Evolutionary conservation across 2,888 invertebrate species (phyloP), one percentile per base, ranked within the genome.

Genomic region (Horisme vitalbata): DNA sequence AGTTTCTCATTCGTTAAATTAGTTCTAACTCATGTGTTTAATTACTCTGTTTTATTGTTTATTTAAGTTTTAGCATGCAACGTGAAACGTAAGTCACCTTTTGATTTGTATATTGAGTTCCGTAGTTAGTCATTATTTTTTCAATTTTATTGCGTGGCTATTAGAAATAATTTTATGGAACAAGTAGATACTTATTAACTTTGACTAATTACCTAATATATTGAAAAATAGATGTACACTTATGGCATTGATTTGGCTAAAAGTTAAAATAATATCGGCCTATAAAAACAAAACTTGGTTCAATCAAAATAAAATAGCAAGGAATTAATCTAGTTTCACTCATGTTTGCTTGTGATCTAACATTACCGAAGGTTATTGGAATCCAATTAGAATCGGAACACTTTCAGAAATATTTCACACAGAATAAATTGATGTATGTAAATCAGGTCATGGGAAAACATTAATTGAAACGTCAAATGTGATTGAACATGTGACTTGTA

Each of bases 41-140:
- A n/a, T n/a, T n/a, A n/a, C n/a, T n/a, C n/a, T n/a, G n/a, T n/a
- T n/a, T n/a, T n/a, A n/a, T n/a, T n/a, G n/a, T n/a, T n/a, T n/a
- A n/a, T 18, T 43, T 30, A 8, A 26, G 30, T 39, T 45, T 18
- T 18, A 45, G 33, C 24, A 30, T 18, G 12, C 38, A 12, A 9
- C 39, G 34, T 36, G 13, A 35, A 43, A 51, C 37, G 59, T 59
- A 59, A 55, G 59, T 59, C 48, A 44, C 5, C 36, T 24, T 51
- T 52, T 20, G 14, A 13, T 41, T 45, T 33, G 4, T 18, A 18
- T 41, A 24, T 44, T 49, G 27, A 8, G 41, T 52, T 31, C 9
- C 18, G 18, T 18, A 18, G 18, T 5, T 18, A 18, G 18, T 18
- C n/a, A n/a, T n/a, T n/a, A n/a, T n/a, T n/a, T n/a, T n/a, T n/a